Evolutionary conservation across 1,140 invertebrate species (phyloP).

Genomic region (Cotesia typhae): DNA sequence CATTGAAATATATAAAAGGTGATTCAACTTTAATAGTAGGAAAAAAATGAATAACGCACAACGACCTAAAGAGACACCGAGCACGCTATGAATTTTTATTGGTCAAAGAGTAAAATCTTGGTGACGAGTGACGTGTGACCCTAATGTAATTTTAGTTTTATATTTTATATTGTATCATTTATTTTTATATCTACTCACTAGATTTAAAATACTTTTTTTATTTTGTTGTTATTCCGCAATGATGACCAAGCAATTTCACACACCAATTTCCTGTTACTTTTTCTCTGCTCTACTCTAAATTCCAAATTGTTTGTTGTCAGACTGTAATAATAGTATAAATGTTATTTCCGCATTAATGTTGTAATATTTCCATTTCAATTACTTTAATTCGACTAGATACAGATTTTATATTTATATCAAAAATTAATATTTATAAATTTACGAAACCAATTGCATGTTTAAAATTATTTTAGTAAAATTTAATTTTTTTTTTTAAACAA

Average conservation of each 20-base stretch:
- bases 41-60: not conserved
- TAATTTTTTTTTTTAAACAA: too few species aligned
- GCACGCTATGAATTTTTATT: conserved; percentile 36
- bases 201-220: not conserved
- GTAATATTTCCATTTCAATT: not conserved
- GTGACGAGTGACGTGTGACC: conserved; percentile 22
- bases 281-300: too few species aligned
- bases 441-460: too few species aligned
- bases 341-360: not conserved
- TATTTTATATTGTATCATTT: not conserved
- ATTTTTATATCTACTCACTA: not conserved
- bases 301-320: not conserved
- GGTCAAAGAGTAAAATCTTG: not conserved
- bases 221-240: conserved; percentile 7
- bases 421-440: too few species aligned
- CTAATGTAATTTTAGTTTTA: conserved; percentile 23
- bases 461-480: too few species aligned
- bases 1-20: conserved; percentile 23
- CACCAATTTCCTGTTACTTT: not conserved
- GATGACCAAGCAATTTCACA: conserved; percentile 15
- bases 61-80: conserved; percentile 21
- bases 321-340: not conserved
- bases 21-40: conserved; percentile 17
- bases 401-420: too few species aligned
- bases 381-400: not conserved